These are phyloP conservation scores for Enteromius anoplus DNA, from an alignment of 2,797 vertebrate species.

Conservation along the genomic window DNA sequence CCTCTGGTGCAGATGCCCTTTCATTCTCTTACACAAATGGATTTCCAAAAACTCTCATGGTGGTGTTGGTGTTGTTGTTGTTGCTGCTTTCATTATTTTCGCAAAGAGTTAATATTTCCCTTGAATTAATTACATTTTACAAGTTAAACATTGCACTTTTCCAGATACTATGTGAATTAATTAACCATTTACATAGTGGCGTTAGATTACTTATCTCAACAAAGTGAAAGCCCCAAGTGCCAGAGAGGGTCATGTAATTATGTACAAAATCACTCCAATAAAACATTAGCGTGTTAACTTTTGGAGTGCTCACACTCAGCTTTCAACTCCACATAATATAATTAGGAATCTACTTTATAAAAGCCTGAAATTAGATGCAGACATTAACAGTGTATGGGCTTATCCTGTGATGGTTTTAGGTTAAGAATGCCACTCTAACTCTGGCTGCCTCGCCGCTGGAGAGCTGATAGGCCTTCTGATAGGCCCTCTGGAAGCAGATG, in stretches of 20 bases:
- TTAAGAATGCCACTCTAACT: constrained; percentile 80
- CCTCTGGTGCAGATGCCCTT: constrained; percentile 38
- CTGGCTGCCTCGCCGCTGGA: constrained; percentile 72
- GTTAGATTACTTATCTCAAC: constrained; percentile 82
- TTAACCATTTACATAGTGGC: constrained; percentile 67
- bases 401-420: constrained; percentile 73
- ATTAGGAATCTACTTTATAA: constrained; percentile 77
- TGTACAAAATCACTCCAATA: constrained; percentile 84
- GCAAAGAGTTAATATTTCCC: constrained; percentile 51
- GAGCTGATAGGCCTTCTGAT: constrained; percentile 73
- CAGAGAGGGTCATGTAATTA: constrained; percentile 83
- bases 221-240: constrained; percentile 82
- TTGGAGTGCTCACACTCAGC: constrained; percentile 77
- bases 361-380: constrained; percentile 73
- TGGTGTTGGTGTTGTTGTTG: constrained; percentile 52
- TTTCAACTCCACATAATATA: constrained; percentile 74
- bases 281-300: constrained; percentile 82
- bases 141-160: constrained; percentile 54
- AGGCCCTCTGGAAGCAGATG: constrained; percentile 64
- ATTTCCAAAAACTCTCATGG: constrained; percentile 55
- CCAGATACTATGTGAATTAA: constrained; percentile 59
- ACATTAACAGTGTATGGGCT: constrained; percentile 75
- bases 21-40: constrained; percentile 51
- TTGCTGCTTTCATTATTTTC: constrained; percentile 75
- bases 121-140: constrained; percentile 54